Evolutionary conservation across 2,113 vertebrate species (phyloP).

Genomic region (Sylvietta virens): DNA sequence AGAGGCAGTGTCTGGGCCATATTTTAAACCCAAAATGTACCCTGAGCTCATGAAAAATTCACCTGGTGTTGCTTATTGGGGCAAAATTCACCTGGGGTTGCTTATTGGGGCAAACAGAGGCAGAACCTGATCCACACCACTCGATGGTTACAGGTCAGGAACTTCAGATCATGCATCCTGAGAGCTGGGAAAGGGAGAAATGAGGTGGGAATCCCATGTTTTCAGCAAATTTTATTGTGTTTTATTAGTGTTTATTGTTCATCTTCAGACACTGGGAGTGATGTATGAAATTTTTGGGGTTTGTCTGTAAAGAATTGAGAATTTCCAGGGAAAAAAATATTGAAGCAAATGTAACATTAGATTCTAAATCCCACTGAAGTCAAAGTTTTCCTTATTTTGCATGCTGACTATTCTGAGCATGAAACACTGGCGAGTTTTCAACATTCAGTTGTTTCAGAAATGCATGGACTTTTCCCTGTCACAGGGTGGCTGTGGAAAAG

Average conservation of each 20-base stretch:
- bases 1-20: neutral
- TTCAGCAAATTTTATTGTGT: neutral
- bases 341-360: accelerated
- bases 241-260: neutral
- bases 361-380: neutral
- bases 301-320: neutral
- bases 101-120: neutral
- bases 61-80: neutral
- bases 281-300: neutral
- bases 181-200: neutral
- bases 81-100: neutral
- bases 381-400: neutral
- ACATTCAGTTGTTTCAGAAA: neutral
- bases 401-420: neutral
- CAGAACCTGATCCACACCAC: neutral
- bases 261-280: neutral
- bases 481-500: neutral
- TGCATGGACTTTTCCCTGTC: neutral
- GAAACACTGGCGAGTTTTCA: neutral
- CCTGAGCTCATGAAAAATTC: neutral
- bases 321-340: neutral
- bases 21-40: neutral
- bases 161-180: neutral
- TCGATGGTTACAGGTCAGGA: accelerated
- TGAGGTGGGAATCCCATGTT: neutral